Conservation (phyloP, 2,113 vertebrate genomes). For the Choloepus hoffmanni region DNA sequence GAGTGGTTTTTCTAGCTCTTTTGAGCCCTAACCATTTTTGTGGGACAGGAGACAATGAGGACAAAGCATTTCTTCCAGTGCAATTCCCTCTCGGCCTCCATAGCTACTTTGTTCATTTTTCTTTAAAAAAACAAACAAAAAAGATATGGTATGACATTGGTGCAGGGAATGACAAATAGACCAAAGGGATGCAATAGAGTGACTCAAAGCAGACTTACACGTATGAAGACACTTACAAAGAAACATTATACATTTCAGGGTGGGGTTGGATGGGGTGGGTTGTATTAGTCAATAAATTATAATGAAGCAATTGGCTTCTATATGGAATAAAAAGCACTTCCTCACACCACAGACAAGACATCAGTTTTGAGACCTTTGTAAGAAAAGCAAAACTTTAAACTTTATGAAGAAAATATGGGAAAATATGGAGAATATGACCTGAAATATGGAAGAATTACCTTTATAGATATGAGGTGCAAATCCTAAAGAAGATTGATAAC, state of each 20-base stretch:
- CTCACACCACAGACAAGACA: neutral
- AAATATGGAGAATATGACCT: neutral
- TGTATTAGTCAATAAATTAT: neutral
- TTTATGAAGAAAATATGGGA: neutral
- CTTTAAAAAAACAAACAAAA: too few species aligned
- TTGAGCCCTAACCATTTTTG: too few species aligned
- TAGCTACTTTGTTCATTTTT: too few species aligned
- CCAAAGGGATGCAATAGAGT: neutral
- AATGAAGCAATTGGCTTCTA: neutral
- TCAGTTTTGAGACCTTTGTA: neutral
- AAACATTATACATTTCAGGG: neutral
- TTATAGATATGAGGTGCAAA: neutral
- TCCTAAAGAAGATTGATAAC: neutral
- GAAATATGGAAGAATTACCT: neutral
- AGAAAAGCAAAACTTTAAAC: neutral
- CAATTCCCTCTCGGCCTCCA: too few species aligned
- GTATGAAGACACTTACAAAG: neutral
- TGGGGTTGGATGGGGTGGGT: neutral
- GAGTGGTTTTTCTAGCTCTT: too few species aligned
- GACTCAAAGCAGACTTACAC: neutral
- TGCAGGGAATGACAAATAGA: neutral
- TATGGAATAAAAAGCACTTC: neutral
- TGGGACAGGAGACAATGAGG: too few species aligned
- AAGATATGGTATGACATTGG: too few species aligned
- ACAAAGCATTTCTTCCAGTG: too few species aligned